Evolutionary conservation across 2,113 vertebrate species (phyloP), one percentile per base, ranked within the genome.

Genomic region (Drymodes brunneopygia): DNA sequence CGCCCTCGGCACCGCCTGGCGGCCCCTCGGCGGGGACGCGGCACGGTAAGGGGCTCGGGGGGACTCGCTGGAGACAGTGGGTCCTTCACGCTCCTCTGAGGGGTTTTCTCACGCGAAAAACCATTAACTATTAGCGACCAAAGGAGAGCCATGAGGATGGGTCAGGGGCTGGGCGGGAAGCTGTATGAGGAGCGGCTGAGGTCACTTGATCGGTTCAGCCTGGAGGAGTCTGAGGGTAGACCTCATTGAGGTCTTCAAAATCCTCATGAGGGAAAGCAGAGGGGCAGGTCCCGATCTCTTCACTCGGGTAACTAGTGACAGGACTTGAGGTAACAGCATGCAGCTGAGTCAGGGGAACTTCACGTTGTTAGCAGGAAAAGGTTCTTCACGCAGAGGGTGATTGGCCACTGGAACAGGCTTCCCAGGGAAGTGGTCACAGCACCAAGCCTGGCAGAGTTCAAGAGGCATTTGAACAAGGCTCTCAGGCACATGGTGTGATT

Each of bases 31-130:
- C 0, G 4, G 18, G 5, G 0, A 5, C 0, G 2, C 16, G 11
- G 44, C 10, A 0, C 7, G 5, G 15, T 2, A 3, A 18, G 27
- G 9, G 21, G 4, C 1, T 2, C 0, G 7, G 3, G 45, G 10
- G 6, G 15, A 16, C 42, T 44, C 19, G 28, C 9, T 28, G n/a
- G 11, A 6, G 28, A 0, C 3, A 0, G 4, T 15, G 4, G 1
- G 3, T 15, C 0, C 8, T 33, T 27, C 5, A 8, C 16, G 6
- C 5, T 35, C 2, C 5, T 18, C 6, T 23, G 50, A 27, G 25
- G 15, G 35, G 8, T 33, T 50, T 64, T 65, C 18, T 31, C 8
- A 19, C 12, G 7, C 23, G 3, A 42, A 35, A 48, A 29, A 15
- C 0, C 14, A 40, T 22, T n/a, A n/a, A n/a, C 6, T 47, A 0